phyloP scores from a whole-genome alignment of 2,888 invertebrate species.

The Microctonus aethiopoides region DNA sequence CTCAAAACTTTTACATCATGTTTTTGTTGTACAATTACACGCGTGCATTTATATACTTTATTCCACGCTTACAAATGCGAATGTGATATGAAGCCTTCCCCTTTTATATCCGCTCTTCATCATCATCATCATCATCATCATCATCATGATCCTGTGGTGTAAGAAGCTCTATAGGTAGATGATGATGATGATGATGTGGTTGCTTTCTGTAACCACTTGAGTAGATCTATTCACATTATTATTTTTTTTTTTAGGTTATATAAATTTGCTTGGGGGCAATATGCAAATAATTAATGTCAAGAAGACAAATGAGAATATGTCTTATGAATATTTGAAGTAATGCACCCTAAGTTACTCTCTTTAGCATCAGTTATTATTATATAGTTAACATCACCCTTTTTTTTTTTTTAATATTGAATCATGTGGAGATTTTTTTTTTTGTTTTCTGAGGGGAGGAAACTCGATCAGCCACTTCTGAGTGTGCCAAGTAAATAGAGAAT shows the following conservation, averaged over 20 bases:
- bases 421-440: constrained; percentile 9
- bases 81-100: background rate
- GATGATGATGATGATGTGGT: no score
- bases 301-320: constrained; percentile 43
- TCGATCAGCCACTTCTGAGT: constrained; percentile 41
- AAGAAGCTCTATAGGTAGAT: constrained; percentile 9
- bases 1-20: background rate
- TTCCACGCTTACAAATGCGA: constrained; percentile 4
- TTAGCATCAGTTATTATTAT: background rate
- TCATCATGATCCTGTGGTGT: no score
- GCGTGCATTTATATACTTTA: background rate
- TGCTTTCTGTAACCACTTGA: constrained; percentile 30
- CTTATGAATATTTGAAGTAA: constrained; percentile 35
- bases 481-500: constrained; percentile 14
- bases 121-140: background rate
- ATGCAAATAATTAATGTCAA: constrained; percentile 41
- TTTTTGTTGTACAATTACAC: constrained; percentile 11
- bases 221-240: constrained; percentile 38
- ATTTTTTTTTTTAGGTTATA: background rate
- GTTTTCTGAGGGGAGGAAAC: constrained; percentile 30
- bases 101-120: constrained; percentile 4
- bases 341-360: constrained; percentile 9
- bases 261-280: constrained; percentile 11
- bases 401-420: background rate
- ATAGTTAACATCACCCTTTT: background rate